A percentile compares a stretch with the other conserved stretches of the same genome.
These are phyloP conservation scores for Carcharodon carcharias DNA, from an alignment of 2,797 vertebrate species.

Conservation along the genomic window DNA sequence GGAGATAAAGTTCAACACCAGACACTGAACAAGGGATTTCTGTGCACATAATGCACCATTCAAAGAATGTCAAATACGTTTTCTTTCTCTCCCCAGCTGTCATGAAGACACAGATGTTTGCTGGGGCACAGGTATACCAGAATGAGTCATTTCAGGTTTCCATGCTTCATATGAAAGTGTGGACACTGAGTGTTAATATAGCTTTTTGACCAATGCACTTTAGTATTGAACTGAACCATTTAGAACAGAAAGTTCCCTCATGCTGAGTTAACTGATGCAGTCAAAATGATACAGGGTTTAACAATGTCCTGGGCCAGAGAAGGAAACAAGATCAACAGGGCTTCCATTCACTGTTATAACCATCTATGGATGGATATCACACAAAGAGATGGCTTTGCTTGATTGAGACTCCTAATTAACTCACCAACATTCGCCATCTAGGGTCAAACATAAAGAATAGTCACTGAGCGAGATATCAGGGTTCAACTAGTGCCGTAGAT, in stretches of 20 bases:
- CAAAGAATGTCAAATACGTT: neutral
- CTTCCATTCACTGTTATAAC: neutral
- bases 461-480: neutral
- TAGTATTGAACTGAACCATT: neutral
- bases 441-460: neutral
- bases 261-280: neutral
- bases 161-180: neutral
- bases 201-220: neutral
- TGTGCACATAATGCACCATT: neutral
- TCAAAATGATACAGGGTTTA: neutral
- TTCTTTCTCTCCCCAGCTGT: neutral
- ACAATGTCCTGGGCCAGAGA: neutral
- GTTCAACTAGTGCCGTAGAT: neutral
- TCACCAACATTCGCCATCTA: neutral
- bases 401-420: neutral
- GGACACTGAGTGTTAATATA: neutral
- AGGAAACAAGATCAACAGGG: neutral
- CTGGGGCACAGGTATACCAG: neutral
- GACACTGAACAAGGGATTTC: neutral
- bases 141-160: neutral
- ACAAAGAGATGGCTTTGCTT: neutral
- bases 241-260: neutral
- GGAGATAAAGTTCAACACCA: neutral
- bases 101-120: neutral
- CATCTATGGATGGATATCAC: neutral